Evolutionary conservation across 2,888 invertebrate species (phyloP).

Genomic region (Salticus scenicus): DNA sequence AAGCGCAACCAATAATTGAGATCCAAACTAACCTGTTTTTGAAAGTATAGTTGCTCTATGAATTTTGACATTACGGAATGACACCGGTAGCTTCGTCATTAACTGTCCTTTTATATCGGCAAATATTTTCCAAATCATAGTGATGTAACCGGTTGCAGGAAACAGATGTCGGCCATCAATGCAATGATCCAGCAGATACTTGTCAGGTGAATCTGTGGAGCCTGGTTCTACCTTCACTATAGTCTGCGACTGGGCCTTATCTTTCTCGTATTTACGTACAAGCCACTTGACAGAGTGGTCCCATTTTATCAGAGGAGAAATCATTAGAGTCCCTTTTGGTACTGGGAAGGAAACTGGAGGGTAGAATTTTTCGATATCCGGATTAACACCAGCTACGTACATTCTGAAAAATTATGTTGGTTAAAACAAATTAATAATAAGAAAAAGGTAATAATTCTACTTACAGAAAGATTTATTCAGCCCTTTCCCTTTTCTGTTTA

Average conservation of each 20-base stretch:
- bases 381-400: constrained; percentile 87
- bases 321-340: constrained; percentile 91
- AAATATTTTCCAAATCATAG: constrained; percentile 89
- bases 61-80: constrained; percentile 92
- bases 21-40: constrained; percentile 82
- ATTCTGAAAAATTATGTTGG: constrained; percentile 78
- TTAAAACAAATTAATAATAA: too few species aligned
- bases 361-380: constrained; percentile 84
- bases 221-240: constrained; percentile 82
- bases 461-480: too few species aligned
- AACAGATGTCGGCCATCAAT: constrained; percentile 79
- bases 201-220: constrained; percentile 73
- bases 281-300: constrained; percentile 93
- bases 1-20: too few species aligned
- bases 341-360: constrained; percentile 89
- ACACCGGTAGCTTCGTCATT: constrained; percentile 86
- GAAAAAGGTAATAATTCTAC: too few species aligned
- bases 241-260: constrained; percentile 26
- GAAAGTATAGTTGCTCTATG: constrained; percentile 94
- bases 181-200: constrained; percentile 83
- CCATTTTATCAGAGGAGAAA: constrained; percentile 91
- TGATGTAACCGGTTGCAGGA: constrained; percentile 78
- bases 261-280: constrained; percentile 82
- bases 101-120: constrained; percentile 86
- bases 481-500: too few species aligned